These are phyloP conservation scores for Plagiodera versicolora DNA, from an alignment of 2,888 invertebrate genomes.

Conservation along the genomic window DNA sequence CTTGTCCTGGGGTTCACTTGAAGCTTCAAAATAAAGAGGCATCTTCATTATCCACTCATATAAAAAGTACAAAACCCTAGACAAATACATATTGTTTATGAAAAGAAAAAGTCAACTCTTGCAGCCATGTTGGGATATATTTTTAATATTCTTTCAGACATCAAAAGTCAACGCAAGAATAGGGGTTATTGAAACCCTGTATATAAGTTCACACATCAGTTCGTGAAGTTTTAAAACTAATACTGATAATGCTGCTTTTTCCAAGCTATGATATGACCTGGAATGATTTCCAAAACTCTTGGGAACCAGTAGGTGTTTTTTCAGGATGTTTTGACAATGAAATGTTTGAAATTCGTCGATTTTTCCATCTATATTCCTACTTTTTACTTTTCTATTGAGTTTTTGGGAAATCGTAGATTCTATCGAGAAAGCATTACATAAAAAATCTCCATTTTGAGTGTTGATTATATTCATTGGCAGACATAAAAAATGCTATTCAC, in stretches of 20 bases:
- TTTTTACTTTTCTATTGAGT: no score
- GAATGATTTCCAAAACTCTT: constrained; percentile 3
- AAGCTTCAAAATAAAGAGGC: constrained; percentile 26
- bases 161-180: constrained; percentile 26
- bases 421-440: no score
- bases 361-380: no score
- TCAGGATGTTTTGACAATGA: no score
- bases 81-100: constrained; percentile 22
- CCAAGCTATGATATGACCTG: constrained; percentile 26
- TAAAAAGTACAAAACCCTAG: constrained; percentile 37
- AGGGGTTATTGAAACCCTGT: constrained; percentile 29
- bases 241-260: constrained; percentile 24
- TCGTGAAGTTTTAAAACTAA: constrained; percentile 19
- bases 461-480: no score
- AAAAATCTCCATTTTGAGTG: no score
- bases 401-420: no score
- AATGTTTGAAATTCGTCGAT: no score
- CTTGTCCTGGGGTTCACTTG: constrained; percentile 35
- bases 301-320: not conserved
- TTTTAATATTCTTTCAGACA: constrained; percentile 23
- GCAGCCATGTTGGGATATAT: constrained; percentile 5
- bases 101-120: constrained; percentile 21
- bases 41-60: constrained; percentile 29
- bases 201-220: constrained; percentile 14
- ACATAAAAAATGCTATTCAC: no score